Conservation (phyloP, 2,113 vertebrate genomes). For the Gallinago jamesoni region DNA sequence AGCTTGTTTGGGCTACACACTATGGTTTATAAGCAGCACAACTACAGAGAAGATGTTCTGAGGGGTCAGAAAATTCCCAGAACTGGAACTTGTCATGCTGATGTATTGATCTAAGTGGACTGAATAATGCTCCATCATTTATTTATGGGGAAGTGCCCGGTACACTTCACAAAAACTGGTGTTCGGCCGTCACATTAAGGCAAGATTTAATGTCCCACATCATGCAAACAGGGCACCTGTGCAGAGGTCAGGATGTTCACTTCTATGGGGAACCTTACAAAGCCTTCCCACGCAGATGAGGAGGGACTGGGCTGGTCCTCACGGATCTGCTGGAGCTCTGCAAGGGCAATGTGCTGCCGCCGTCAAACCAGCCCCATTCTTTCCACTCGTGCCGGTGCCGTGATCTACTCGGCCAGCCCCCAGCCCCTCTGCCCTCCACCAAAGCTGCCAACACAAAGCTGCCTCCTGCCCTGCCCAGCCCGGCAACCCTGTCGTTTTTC, state of each 20-base stretch:
- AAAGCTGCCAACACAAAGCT: neutral
- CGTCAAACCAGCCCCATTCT: neutral
- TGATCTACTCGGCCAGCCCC: neutral
- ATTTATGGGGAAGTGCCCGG: constrained; percentile 38
- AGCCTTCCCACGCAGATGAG: neutral
- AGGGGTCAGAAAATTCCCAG: constrained; percentile 46
- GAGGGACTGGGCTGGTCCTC: neutral
- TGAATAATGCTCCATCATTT: constrained; percentile 57
- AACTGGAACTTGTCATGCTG: constrained; percentile 47
- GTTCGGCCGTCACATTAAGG: neutral
- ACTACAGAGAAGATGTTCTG: constrained; percentile 5
- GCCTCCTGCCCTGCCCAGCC: neutral
- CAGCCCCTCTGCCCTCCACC: neutral
- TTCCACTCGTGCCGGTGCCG: rapidly evolving
- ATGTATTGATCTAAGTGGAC: constrained; percentile 56
- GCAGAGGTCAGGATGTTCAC: neutral
- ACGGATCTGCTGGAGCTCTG: neutral
- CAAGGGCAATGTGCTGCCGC: rapidly evolving
- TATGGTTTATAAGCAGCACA: neutral
- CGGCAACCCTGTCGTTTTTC: rapidly evolving
- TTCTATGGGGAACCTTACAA: neutral
- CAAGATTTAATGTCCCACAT: constrained; percentile 5
- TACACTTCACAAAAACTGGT: constrained; percentile 38
- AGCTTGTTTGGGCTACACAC: neutral
- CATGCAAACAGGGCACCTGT: constrained; percentile 1